These are phyloP conservation scores for Varroa destructor DNA, from an alignment of 1,140 invertebrate genomes.

Conservation along the genomic window DNA sequence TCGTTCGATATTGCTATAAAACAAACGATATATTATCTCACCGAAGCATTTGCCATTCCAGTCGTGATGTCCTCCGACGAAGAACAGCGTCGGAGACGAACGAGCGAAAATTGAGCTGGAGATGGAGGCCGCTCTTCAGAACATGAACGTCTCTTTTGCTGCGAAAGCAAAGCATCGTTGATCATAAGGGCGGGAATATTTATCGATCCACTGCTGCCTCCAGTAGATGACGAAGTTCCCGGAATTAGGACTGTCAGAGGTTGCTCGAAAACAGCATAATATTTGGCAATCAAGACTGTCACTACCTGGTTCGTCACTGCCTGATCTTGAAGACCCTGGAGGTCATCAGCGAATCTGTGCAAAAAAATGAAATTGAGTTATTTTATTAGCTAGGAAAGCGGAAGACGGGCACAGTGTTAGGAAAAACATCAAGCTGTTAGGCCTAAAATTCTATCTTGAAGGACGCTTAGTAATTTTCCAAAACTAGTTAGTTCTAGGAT, in stretches of 20 bases:
- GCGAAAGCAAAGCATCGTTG: slow-evolving; percentile 16
- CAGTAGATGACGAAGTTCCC: background rate
- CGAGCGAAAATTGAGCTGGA: slow-evolving; percentile 5
- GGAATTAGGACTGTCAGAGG: slow-evolving; percentile 7
- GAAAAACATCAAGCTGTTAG: background rate
- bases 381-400: background rate
- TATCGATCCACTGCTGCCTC: background rate
- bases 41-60: background rate
- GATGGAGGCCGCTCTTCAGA: slow-evolving; percentile 21
- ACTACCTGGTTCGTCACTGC: slow-evolving; percentile 41
- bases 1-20: too few relatives aligned
- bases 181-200: slow-evolving; percentile 23
- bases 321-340: slow-evolving; percentile 39
- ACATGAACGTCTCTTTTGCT: slow-evolving; percentile 17
- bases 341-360: slow-evolving; percentile 23
- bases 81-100: slow-evolving; percentile 1
- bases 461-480: too few relatives aligned
- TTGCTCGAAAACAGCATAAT: slow-evolving; percentile 37
- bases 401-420: background rate
- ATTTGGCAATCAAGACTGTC: slow-evolving; percentile 39
- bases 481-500: too few relatives aligned
- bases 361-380: too few relatives aligned
- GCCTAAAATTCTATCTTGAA: too few relatives aligned
- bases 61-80: slow-evolving; percentile 15
- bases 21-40: too few relatives aligned